Percentiles rank a stretch among this genome's conserved stretches.
Conservation (phyloP, 2,888 invertebrate genomes). For the Dryococelus australis region DNA sequence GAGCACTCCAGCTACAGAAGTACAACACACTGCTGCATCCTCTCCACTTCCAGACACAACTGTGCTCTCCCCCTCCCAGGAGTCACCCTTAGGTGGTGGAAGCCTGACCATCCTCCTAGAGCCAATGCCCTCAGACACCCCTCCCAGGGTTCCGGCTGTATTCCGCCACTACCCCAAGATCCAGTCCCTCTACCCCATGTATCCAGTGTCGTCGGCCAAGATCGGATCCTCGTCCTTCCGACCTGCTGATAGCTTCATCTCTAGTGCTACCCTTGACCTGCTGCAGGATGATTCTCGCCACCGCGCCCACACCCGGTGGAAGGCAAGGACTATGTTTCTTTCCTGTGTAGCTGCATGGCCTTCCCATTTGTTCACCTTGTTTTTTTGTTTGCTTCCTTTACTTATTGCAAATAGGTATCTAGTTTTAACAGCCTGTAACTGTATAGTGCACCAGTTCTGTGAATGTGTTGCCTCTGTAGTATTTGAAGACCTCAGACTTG, state of each 20-base stretch:
- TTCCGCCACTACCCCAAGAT: constrained; percentile 75
- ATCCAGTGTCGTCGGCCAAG: constrained; percentile 39
- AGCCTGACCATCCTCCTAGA: constrained; percentile 36
- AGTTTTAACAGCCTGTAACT: not conserved
- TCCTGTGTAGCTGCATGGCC: not conserved
- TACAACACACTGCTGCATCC: not conserved
- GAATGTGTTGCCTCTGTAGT: no score
- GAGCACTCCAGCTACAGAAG: constrained; percentile 20
- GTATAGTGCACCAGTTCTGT: not conserved
- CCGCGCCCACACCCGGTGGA: constrained; percentile 25
- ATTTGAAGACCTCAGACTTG: no score
- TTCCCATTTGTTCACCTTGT: not conserved
- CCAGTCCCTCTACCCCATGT: constrained; percentile 75
- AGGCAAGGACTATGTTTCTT: constrained; percentile 35
- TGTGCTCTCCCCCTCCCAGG: not conserved
- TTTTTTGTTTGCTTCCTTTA: constrained; percentile 4
- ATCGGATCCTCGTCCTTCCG: constrained; percentile 36
- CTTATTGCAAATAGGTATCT: not conserved
- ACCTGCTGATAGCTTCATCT: constrained; percentile 28
- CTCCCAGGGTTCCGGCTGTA: constrained; percentile 64
- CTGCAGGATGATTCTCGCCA: constrained; percentile 49
- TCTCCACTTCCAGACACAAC: constrained; percentile 12
- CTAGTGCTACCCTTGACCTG: constrained; percentile 54
- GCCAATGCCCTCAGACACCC: constrained; percentile 33
- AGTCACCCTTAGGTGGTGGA: not conserved